phyloP scores from a whole-genome alignment of 2,113 vertebrate genomes.

The Atherinomorus stipes region DNA sequence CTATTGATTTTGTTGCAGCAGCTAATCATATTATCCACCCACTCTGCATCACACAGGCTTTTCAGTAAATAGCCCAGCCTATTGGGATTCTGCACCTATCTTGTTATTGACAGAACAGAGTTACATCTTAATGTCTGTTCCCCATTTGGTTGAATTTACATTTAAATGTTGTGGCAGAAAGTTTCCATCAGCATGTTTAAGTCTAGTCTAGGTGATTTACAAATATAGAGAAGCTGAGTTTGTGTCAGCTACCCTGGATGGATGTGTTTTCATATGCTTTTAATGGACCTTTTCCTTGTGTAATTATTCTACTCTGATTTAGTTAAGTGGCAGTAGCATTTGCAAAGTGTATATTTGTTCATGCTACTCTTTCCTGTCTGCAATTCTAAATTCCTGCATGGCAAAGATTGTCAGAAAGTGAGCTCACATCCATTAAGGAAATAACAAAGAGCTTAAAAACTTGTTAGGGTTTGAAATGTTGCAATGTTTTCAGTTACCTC shows the following conservation, averaged over 20 bases:
- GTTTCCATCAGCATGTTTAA: constrained; percentile 59
- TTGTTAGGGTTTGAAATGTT: neutral
- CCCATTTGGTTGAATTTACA: constrained; percentile 39
- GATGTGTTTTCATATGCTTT: constrained; percentile 16
- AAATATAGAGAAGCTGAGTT: constrained; percentile 53
- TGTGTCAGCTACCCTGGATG: constrained; percentile 29
- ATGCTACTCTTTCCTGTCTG: neutral
- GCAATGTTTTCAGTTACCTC: neutral
- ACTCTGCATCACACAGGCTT: constrained; percentile 18
- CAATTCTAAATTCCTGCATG: neutral
- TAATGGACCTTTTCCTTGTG: neutral
- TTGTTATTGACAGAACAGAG: constrained; percentile 28
- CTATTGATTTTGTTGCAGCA: constrained; percentile 17
- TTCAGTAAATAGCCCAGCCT: constrained; percentile 21
- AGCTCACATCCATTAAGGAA: neutral
- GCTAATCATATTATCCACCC: constrained; percentile 29
- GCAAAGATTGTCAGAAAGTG: neutral
- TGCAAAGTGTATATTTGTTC: neutral
- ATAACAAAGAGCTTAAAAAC: neutral
- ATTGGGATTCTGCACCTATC: constrained; percentile 27
- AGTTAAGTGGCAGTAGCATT: neutral
- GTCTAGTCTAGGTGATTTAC: constrained; percentile 45
- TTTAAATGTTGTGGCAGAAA: constrained; percentile 34
- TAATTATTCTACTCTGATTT: constrained; percentile 15
- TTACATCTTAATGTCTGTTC: constrained; percentile 36